A percentile compares a stretch with the other conserved stretches of the same genome.
Evolutionary conservation across 2,113 vertebrate genomes (phyloP).

Genomic region (Carassius gibelio): DNA sequence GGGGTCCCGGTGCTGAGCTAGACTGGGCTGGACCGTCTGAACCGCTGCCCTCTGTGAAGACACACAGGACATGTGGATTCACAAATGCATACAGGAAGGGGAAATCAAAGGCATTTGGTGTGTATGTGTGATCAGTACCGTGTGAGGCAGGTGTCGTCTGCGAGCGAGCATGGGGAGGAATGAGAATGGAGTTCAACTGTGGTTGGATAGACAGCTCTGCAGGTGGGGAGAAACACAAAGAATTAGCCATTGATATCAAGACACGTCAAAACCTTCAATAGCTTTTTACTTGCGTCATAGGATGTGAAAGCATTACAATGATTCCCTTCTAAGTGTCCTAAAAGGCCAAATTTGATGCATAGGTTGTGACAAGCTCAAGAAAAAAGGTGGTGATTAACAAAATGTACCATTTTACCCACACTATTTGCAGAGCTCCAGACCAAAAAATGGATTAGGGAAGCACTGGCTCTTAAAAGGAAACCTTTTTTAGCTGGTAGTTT

Average conservation of each 20-base stretch:
- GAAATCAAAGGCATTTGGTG: not conserved
- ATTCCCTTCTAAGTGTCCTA: not conserved
- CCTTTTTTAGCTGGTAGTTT: not conserved
- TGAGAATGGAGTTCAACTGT: slow-evolving; percentile 87
- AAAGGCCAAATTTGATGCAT: not conserved
- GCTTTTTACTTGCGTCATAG: not conserved
- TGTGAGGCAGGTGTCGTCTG: slow-evolving; percentile 81
- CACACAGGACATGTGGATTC: not conserved
- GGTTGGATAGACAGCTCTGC: slow-evolving; percentile 91
- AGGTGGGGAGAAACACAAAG: not conserved
- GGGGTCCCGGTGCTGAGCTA: slow-evolving; percentile 78
- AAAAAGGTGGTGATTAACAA: not conserved
- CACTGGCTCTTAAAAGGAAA: not conserved
- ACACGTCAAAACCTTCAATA: not conserved
- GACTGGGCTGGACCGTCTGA: slow-evolving; percentile 80
- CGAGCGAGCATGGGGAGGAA: slow-evolving; percentile 88
- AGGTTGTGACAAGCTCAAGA: not conserved
- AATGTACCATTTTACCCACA: not conserved
- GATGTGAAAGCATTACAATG: not conserved
- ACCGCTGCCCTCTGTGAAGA: slow-evolving; percentile 74
- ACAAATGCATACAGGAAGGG: not conserved
- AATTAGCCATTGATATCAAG: slow-evolving; percentile 8
- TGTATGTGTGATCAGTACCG: slow-evolving; percentile 67
- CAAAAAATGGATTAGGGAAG: not conserved
- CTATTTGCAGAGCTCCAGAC: not conserved